Conservation (phyloP, 2,888 invertebrate genomes). For the Eilema sororculum region DNA sequence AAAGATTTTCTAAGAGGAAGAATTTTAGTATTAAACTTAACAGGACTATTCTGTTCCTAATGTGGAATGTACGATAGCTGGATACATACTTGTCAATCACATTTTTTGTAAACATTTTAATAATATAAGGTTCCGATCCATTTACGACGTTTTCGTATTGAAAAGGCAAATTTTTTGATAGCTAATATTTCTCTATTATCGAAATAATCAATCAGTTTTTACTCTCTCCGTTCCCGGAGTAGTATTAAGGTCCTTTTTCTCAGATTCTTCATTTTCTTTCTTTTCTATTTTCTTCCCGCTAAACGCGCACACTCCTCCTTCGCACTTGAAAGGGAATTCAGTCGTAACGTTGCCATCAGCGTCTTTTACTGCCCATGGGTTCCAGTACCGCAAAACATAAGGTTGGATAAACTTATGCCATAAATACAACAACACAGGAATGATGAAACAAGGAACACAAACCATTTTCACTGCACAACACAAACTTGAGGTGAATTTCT, state of each 20-base stretch:
- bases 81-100: neutral
- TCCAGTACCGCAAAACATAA: constrained; percentile 93
- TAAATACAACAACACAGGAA: constrained; percentile 93
- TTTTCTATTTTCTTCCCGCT: constrained; percentile 58
- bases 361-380: constrained; percentile 91
- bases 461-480: constrained; percentile 86
- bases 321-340: constrained; percentile 88
- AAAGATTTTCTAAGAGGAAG: neutral
- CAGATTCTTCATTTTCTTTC: constrained; percentile 34
- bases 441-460: constrained; percentile 94
- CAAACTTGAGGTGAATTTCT: neutral
- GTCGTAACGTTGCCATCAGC: constrained; percentile 87
- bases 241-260: constrained; percentile 39
- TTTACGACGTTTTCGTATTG: neutral
- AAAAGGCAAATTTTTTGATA: neutral
- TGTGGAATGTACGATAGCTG: too few species aligned
- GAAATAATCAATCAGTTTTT: constrained; percentile 61
- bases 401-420: constrained; percentile 96
- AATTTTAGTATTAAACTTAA: too few species aligned
- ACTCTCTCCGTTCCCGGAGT: constrained; percentile 44
- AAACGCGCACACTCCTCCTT: constrained; percentile 85
- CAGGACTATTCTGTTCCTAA: too few species aligned
- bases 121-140: neutral
- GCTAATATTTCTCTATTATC: constrained; percentile 5
- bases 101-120: neutral